Percentiles rank a stretch among this genome's conserved stretches.
phyloP scores from a whole-genome alignment of 2,797 vertebrate genomes.

The Clarias pachynema region DNA sequence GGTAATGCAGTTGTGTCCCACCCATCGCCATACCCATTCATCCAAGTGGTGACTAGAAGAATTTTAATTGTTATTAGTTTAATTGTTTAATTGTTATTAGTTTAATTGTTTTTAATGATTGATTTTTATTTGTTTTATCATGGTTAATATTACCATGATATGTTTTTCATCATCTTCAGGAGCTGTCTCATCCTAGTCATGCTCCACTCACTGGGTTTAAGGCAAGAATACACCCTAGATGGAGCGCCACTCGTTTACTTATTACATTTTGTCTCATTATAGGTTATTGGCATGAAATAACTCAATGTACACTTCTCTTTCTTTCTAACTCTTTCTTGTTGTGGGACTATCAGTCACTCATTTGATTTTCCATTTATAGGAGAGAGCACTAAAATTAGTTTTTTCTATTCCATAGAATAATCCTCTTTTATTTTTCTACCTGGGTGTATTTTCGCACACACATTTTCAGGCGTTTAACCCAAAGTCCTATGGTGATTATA shows the following conservation, averaged over 20 bases:
- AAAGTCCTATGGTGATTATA: background rate
- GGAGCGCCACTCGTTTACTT: background rate
- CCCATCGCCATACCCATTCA: background rate
- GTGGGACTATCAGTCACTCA: background rate
- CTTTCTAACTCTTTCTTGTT: background rate
- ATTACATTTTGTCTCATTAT: background rate
- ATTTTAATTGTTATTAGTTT: background rate
- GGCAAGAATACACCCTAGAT: background rate
- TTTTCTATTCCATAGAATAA: background rate
- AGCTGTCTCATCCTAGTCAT: background rate
- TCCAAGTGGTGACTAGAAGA: background rate
- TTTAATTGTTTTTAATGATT: background rate
- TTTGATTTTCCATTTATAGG: background rate
- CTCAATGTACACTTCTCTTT: background rate
- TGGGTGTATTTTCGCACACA: background rate
- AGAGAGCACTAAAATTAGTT: background rate
- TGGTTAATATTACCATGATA: background rate
- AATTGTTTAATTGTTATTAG: background rate
- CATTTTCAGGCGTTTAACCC: background rate
- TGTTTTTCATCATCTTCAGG: background rate
- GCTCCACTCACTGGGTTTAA: background rate
- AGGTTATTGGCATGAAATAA: background rate
- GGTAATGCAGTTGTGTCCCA: background rate
- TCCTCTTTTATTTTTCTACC: background rate
- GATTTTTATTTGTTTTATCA: background rate